These are phyloP conservation scores for Anthrax anthrax DNA, from an alignment of 2,888 invertebrate species.

Conservation along the genomic window DNA sequence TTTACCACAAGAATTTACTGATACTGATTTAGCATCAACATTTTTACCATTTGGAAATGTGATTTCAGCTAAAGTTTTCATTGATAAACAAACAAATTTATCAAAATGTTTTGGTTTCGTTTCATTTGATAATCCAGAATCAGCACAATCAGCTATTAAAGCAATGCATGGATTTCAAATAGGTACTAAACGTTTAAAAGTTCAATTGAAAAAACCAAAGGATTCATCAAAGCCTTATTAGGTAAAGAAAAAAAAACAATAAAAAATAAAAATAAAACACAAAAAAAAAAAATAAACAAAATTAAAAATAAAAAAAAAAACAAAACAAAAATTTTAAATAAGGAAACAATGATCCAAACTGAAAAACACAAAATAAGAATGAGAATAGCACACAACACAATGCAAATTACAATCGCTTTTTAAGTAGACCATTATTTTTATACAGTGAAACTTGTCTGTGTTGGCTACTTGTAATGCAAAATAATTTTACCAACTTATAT, in stretches of 20 bases:
- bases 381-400: no score
- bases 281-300: no score
- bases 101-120: conserved; percentile 99
- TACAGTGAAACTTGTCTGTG: no score
- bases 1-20: conserved; percentile 96
- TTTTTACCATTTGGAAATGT: conserved; percentile 97
- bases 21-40: conserved; percentile 89
- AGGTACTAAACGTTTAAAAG: conserved; percentile 94
- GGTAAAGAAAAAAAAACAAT: conserved; percentile 17
- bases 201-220: conserved; percentile 90
- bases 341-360: no score
- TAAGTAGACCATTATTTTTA: no score
- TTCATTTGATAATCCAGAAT: conserved; percentile 85
- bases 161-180: conserved; percentile 98
- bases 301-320: no score
- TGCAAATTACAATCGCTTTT: no score
- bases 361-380: no score
- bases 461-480: no score
- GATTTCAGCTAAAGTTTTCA: conserved; percentile 98
- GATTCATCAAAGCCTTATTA: conserved; percentile 89
- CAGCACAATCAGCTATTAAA: conserved; percentile 90
- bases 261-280: no score
- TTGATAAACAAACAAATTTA: conserved; percentile 98
- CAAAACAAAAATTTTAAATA: no score
- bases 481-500: no score